phyloP scores from a whole-genome alignment of 2,113 vertebrate species.

The Lucifuga dentata region DNA sequence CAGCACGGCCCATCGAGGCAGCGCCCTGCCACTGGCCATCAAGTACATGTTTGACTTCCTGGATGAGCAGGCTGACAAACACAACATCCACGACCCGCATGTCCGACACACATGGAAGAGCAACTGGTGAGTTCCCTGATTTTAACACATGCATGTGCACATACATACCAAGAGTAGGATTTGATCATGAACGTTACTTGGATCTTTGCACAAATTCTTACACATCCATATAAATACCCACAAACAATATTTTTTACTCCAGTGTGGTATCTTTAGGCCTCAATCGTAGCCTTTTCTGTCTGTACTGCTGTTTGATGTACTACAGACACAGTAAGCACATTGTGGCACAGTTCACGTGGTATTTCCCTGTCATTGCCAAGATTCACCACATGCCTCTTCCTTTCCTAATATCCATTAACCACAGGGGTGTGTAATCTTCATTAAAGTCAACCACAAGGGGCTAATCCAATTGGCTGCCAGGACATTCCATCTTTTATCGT shows the following conservation, averaged over 20 bases:
- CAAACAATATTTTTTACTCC: background rate
- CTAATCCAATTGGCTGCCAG: conserved; percentile 71
- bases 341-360: conserved; percentile 47
- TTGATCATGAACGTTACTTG: background rate
- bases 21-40: conserved; percentile 96
- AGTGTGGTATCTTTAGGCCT: background rate
- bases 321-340: conserved; percentile 13
- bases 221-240: no score
- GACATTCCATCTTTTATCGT: conserved; percentile 65
- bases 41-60: conserved; percentile 99
- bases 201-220: no score
- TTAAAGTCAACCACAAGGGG: conserved; percentile 75
- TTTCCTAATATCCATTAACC: conserved; percentile 72
- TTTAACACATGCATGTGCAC: background rate
- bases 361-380: conserved; percentile 59
- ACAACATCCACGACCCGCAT: conserved; percentile 95
- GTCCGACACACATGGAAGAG: conserved; percentile 99
- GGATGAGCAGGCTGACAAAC: conserved; percentile 98
- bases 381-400: conserved; percentile 61
- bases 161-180: background rate
- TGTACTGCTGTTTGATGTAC: conserved; percentile 16
- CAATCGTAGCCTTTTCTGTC: background rate
- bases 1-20: conserved; percentile 97
- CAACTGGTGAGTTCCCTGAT: conserved; percentile 91
- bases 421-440: conserved; percentile 77